Base-by-base conservation (phyloP, 2,113 vertebrate genomes). In the Xenopus tropicalis region DNA sequence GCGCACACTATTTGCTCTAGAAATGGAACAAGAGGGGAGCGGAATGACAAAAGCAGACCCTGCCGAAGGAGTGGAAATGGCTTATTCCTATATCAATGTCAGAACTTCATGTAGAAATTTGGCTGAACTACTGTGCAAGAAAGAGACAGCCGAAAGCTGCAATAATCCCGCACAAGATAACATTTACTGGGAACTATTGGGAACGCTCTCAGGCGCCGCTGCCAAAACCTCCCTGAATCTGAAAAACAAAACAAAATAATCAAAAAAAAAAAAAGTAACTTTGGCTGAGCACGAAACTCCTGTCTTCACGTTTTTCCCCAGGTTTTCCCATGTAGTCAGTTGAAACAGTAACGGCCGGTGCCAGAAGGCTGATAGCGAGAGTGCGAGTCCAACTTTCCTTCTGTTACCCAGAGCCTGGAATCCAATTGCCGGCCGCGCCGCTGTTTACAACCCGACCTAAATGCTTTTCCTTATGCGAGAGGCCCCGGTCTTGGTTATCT, bases 311-410 rank as follows among this genome's bases (percentile, higher is more conserved):
- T 69, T 59, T 61, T 42, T n/a, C 42, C 22, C 56, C 52, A 63
- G 66, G 72, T 63, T 67, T 67, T 74, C 67, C 72, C 72, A 61
- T 62, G 65, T 61, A 37, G 67, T 54, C 52, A 63, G 58, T 56
- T 76, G 58, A 63, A 54, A 76, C 66, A 56, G 16, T 24, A 16
- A 42, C 23, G n/a, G 37, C 48, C 67, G 21, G 64, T 74, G 59
- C 62, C 48, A 78, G 70, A 43, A 72, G 56, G n/a, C 51, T 64
- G 70, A 78, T 23, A 22, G 14, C n/a, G n/a, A 57, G 70, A 78
- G 23, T 17, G 14, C n/a, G n/a, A 57, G n/a, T 52, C 29, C 3
- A 11, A 17, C 29, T 42, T 43, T 61, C 23, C 29, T 8, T 14
- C 54, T 20, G 16, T n/a, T 19, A 11, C 54, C 14, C 1, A 21